These are phyloP conservation scores for Miniopterus natalensis DNA, from an alignment of 2,113 vertebrate genomes.

Conservation along the genomic window DNA sequence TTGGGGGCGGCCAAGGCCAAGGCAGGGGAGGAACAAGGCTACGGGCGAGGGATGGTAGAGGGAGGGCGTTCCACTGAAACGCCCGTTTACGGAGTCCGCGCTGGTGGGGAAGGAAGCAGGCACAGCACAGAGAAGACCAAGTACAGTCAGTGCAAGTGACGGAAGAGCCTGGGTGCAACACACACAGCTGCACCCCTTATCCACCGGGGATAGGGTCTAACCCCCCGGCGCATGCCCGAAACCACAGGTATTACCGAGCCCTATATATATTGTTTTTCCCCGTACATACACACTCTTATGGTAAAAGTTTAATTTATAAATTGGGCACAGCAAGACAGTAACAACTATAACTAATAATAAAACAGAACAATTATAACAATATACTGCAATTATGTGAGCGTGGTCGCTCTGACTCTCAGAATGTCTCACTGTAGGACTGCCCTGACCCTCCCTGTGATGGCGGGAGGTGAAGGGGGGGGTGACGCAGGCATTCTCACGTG, in stretches of 20 bases:
- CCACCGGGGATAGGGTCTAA: neutral
- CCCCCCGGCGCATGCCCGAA: neutral
- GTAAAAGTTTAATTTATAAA: neutral
- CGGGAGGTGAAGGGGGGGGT: too few species aligned
- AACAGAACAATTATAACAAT: neutral
- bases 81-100: fast-evolving
- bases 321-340: neutral
- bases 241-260: neutral
- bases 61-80: fast-evolving
- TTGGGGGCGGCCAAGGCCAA: neutral
- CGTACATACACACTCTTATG: neutral
- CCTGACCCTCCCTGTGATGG: too few species aligned
- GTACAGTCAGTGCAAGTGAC: neutral
- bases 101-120: fast-evolving
- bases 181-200: fast-evolving
- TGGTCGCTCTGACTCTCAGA: neutral
- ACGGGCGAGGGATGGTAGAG: too few species aligned
- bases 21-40: too few species aligned
- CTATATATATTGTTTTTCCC: neutral
- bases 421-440: neutral
- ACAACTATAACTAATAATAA: neutral
- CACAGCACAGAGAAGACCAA: neutral
- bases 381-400: neutral
- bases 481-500: neutral
- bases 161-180: neutral